These are phyloP conservation scores for Caranx ignobilis DNA, from an alignment of 2,113 vertebrate species.

Conservation along the genomic window DNA sequence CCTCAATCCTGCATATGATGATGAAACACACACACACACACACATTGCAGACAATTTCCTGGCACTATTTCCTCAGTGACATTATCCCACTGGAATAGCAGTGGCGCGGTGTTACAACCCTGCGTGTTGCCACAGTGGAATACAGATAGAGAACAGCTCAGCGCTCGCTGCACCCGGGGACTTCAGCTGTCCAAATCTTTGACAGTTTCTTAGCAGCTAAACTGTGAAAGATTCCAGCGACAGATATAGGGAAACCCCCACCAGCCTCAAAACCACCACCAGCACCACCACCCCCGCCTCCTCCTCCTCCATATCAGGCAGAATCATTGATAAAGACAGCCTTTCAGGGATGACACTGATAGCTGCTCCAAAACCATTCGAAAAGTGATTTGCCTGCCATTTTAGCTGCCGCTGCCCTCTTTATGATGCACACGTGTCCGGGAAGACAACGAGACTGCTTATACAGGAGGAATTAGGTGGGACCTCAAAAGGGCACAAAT, in stretches of 20 bases:
- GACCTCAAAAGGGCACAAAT: constrained; percentile 23
- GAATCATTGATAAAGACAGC: constrained; percentile 79
- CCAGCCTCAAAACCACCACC: not conserved
- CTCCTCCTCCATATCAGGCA: constrained; percentile 44
- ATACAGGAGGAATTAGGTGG: constrained; percentile 11
- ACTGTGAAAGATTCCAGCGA: constrained; percentile 58
- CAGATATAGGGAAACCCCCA: constrained; percentile 40
- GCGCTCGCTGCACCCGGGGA: constrained; percentile 29
- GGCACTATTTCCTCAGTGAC: constrained; percentile 58
- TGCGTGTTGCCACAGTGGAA: constrained; percentile 63
- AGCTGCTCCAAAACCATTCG: constrained; percentile 78
- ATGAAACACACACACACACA: not conserved
- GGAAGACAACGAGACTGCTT: constrained; percentile 56
- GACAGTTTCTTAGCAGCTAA: constrained; percentile 63
- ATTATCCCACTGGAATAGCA: constrained; percentile 67
- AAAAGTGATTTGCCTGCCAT: constrained; percentile 77
- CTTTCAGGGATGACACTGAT: constrained; percentile 84
- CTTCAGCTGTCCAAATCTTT: constrained; percentile 57
- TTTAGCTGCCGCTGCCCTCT: constrained; percentile 62
- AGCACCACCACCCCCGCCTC: not conserved
- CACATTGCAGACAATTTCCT: constrained; percentile 34
- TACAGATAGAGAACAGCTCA: constrained; percentile 61
- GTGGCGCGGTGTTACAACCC: constrained; percentile 62
- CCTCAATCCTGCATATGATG: not conserved
- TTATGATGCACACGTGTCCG: constrained; percentile 73